phyloP scores from a whole-genome alignment of 23 tunicate species.

The Trididemnum nubilum region DNA sequence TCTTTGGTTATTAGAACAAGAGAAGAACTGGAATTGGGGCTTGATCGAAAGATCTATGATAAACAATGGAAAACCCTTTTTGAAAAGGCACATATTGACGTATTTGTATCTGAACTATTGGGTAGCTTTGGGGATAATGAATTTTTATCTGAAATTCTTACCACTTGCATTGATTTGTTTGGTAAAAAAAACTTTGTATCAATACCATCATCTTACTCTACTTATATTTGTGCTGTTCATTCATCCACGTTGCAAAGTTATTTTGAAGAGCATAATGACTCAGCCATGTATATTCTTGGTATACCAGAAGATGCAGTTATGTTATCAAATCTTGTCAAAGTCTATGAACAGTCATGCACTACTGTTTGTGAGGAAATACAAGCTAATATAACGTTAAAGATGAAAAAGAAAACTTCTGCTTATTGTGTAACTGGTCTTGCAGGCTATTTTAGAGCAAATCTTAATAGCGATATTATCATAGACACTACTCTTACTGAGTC shows the following conservation, averaged over 20 bases:
- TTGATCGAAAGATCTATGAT: background rate
- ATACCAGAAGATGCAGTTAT: constrained; percentile 50
- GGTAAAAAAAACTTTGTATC: constrained; percentile 28
- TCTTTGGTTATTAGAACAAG: constrained; percentile 43
- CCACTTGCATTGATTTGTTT: constrained; percentile 30
- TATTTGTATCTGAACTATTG: constrained; percentile 76
- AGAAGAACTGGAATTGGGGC: constrained; percentile 35
- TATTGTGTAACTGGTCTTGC: constrained; percentile 51
- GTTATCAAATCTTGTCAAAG: constrained; percentile 22
- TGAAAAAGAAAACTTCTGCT: background rate
- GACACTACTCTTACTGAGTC: constrained; percentile 55
- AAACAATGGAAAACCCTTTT: background rate
- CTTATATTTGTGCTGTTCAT: constrained; percentile 45
- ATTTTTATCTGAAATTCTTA: constrained; percentile 62
- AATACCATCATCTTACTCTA: constrained; percentile 55
- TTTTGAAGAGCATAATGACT: constrained; percentile 29
- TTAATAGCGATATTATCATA: constrained; percentile 45
- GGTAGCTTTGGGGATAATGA: constrained; percentile 92
- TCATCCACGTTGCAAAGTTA: constrained; percentile 33
- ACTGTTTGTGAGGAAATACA: background rate
- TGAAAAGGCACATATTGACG: constrained; percentile 30
- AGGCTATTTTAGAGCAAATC: constrained; percentile 68
- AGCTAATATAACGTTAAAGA: background rate
- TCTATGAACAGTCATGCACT: constrained; percentile 36
- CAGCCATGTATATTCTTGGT: constrained; percentile 56